phyloP scores from a whole-genome alignment of 2,113 vertebrate genomes.

The Ageneiosus marmoratus region DNA sequence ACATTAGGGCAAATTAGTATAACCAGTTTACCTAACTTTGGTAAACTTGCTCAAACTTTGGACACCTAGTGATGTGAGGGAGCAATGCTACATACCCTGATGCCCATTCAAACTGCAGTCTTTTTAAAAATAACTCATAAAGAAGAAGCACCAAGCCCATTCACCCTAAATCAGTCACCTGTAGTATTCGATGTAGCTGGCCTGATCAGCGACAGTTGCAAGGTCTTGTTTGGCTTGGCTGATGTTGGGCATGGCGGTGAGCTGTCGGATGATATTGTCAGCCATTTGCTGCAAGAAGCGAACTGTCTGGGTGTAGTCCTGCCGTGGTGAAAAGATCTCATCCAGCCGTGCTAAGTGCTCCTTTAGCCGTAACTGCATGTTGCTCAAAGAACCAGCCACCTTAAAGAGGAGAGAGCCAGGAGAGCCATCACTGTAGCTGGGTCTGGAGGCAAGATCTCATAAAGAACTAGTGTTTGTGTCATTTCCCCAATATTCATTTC shows the following conservation, averaged over 20 bases:
- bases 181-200: conserved; percentile 81
- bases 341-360: conserved; percentile 82
- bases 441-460: not conserved
- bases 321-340: conserved; percentile 81
- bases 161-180: conserved; percentile 70
- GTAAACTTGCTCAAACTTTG: no score
- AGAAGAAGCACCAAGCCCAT: not conserved
- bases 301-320: conserved; percentile 83
- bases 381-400: conserved; percentile 75
- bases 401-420: conserved; percentile 45
- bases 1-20: not conserved
- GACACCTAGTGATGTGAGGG: not conserved
- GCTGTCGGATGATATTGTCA: conserved; percentile 74
- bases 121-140: not conserved
- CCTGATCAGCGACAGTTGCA: conserved; percentile 68
- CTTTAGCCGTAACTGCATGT: conserved; percentile 78
- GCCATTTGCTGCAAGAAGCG: conserved; percentile 85
- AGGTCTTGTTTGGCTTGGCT: conserved; percentile 70
- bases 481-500: not conserved
- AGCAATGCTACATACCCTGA: not conserved
- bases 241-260: conserved; percentile 79
- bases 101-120: not conserved
- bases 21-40: no score
- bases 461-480: not conserved
- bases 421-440: not conserved